Evolutionary conservation across 2,113 vertebrate species (phyloP).

Genomic region (Scomber colias): DNA sequence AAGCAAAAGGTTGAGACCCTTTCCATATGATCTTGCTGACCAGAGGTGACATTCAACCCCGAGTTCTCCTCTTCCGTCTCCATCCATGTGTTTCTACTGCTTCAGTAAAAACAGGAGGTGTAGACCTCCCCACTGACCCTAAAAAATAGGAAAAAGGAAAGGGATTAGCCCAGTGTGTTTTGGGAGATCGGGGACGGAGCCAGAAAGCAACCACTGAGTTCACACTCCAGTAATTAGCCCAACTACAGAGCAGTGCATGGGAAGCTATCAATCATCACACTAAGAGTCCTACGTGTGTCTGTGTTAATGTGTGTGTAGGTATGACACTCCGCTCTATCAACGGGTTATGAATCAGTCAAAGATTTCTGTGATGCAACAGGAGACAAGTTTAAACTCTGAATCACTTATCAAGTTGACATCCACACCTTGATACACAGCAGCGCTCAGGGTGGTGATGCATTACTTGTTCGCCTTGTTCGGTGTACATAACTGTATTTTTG

Average conservation of each 20-base stretch:
- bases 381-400: conserved; percentile 55
- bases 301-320: neutral
- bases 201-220: conserved; percentile 44
- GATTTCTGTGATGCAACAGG: conserved; percentile 41
- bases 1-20: neutral
- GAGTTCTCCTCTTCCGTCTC: conserved; percentile 12
- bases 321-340: neutral
- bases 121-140: conserved; percentile 44
- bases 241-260: conserved; percentile 19
- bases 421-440: conserved; percentile 28
- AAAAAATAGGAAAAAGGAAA: conserved; percentile 16
- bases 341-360: conserved; percentile 44
- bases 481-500: conserved; percentile 20
- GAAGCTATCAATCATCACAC: conserved; percentile 54
- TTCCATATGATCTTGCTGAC: conserved; percentile 39
- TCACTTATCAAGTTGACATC: conserved; percentile 51
- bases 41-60: conserved; percentile 29
- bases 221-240: conserved; percentile 55
- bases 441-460: conserved; percentile 40
- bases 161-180: conserved; percentile 50
- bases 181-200: conserved; percentile 28
- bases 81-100: conserved; percentile 47
- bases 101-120: conserved; percentile 51
- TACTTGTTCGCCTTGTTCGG: neutral
- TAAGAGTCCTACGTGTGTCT: conserved; percentile 17